Conservation (phyloP, 2,113 vertebrate species). For the Cyanoderma ruficeps region DNA sequence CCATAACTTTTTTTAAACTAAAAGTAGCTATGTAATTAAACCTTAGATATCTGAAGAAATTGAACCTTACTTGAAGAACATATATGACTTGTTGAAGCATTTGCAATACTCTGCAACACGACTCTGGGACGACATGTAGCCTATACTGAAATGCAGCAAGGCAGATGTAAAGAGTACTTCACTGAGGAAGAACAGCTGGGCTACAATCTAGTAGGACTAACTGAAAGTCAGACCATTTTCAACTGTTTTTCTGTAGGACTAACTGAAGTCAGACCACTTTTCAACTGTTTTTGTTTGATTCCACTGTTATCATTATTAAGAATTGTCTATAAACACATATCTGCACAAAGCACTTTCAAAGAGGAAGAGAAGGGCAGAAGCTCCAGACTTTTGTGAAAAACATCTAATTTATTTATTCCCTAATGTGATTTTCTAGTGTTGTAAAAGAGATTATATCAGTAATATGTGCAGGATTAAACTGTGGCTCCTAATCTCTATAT, state of each 20-base stretch:
- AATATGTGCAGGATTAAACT: neutral
- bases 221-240: neutral
- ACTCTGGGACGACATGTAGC: fast-evolving
- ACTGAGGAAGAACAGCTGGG: neutral
- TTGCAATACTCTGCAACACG: neutral
- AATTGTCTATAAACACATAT: neutral
- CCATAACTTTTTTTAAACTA: neutral
- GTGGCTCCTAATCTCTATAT: neutral
- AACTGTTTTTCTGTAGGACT: neutral
- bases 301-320: neutral
- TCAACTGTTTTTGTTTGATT: neutral
- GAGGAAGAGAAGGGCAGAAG: neutral
- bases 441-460: neutral
- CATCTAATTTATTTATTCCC: neutral
- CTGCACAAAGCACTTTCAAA: neutral
- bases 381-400: neutral
- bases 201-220: neutral
- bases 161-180: neutral
- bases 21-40: neutral
- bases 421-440: neutral
- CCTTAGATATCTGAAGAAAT: neutral
- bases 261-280: neutral
- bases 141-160: neutral
- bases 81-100: neutral
- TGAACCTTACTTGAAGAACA: neutral